These are phyloP conservation scores for Dermatemys mawii DNA, from an alignment of 2,113 vertebrate species.

Conservation along the genomic window DNA sequence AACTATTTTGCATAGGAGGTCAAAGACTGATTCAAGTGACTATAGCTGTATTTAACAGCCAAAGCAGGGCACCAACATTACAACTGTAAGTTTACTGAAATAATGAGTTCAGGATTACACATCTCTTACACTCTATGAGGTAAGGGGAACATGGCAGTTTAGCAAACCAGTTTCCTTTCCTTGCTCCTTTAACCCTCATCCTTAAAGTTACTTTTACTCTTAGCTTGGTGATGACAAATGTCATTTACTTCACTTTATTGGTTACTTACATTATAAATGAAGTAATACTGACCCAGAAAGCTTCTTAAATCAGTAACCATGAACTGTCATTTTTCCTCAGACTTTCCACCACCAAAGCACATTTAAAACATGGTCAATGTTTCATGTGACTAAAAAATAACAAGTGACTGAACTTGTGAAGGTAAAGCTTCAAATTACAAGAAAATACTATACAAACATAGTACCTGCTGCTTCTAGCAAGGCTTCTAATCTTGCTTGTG, in stretches of 20 bases:
- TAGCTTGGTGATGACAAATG: background rate
- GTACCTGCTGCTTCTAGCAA: conserved; percentile 98
- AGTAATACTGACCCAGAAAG: background rate
- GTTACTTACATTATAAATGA: background rate
- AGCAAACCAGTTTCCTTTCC: background rate
- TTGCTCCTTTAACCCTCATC: background rate
- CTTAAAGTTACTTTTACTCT: background rate
- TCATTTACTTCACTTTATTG: background rate
- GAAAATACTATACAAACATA: conserved; percentile 22
- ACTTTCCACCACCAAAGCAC: background rate
- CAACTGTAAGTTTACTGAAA: background rate
- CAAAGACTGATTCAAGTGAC: background rate
- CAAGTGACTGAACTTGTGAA: background rate
- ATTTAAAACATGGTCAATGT: background rate
- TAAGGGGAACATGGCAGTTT: background rate
- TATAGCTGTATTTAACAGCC: background rate
- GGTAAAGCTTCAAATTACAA: conserved; percentile 16
- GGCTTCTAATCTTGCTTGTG: conserved; percentile 96
- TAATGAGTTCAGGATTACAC: background rate
- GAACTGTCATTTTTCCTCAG: background rate
- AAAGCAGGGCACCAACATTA: background rate
- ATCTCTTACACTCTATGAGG: background rate
- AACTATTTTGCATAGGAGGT: background rate
- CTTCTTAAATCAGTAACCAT: background rate
- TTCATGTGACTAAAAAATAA: background rate